Conservation (phyloP, 2,113 vertebrate species). For the Orcinus orca region DNA sequence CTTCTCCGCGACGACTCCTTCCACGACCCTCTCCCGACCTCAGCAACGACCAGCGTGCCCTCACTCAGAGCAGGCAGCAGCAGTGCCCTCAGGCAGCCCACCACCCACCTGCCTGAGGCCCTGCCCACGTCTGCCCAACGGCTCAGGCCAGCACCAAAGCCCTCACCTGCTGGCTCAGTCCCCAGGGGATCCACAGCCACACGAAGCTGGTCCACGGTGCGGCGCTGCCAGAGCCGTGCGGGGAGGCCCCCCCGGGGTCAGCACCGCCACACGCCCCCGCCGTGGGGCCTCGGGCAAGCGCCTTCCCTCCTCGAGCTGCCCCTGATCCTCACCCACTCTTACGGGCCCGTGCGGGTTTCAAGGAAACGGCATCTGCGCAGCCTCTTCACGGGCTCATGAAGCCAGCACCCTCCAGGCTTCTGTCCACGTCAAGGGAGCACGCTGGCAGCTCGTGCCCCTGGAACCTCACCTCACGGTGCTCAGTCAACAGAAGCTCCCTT, state of each 20-base stretch:
- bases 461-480: neutral
- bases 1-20: neutral
- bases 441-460: accelerated
- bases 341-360: accelerated
- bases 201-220: too few species aligned
- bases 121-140: neutral
- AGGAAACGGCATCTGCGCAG: accelerated
- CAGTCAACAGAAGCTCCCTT: neutral
- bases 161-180: neutral
- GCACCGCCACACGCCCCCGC: neutral
- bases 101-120: neutral
- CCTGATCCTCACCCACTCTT: neutral
- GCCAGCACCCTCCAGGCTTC: neutral
- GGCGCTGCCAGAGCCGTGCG: neutral
- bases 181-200: neutral
- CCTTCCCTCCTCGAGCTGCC: neutral
- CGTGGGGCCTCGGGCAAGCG: neutral
- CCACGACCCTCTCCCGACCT: accelerated
- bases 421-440: accelerated
- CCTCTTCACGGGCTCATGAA: accelerated
- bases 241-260: neutral
- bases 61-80: neutral
- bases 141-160: neutral
- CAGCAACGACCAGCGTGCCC: neutral
- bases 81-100: neutral